These are phyloP conservation scores for Tympanuchus pallidicinctus DNA, from an alignment of 2,113 vertebrate genomes.

Conservation along the genomic window DNA sequence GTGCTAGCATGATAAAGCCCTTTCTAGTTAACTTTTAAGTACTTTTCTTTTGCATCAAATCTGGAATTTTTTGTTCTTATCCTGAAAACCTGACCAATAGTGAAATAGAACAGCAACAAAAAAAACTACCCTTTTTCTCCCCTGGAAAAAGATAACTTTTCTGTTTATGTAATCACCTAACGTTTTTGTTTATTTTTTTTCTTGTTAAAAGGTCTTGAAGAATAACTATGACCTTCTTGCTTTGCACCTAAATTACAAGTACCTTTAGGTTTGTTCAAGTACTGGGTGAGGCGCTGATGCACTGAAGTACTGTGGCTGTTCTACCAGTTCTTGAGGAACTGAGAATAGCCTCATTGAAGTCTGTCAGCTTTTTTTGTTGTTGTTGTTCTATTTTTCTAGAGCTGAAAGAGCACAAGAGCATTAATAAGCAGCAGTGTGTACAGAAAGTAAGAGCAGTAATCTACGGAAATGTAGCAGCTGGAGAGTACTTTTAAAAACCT, in stretches of 20 bases:
- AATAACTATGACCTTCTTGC: accelerated
- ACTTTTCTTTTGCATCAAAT: not conserved
- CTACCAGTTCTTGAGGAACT: not conserved
- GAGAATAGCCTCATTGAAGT: not conserved
- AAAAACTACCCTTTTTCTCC: accelerated
- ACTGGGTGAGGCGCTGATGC: not conserved
- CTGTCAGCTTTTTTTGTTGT: not conserved
- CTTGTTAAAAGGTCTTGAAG: not conserved
- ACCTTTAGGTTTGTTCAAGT: accelerated
- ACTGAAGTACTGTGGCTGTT: not conserved
- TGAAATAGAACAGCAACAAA: not conserved
- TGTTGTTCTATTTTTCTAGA: not conserved
- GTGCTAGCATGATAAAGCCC: not conserved
- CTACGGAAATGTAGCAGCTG: not conserved
- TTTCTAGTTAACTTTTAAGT: not conserved
- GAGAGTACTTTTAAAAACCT: not conserved
- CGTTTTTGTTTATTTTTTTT: not conserved
- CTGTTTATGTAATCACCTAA: accelerated
- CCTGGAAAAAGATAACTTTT: not conserved
- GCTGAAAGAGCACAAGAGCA: not conserved
- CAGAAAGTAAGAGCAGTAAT: not conserved
- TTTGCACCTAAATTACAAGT: not conserved
- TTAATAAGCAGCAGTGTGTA: not conserved
- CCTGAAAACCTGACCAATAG: not conserved
- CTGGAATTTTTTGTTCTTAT: not conserved